Percentiles rank a stretch among this genome's conserved stretches.
phyloP scores from a whole-genome alignment of 2,797 vertebrate species.

The Mionectes olivaceus region DNA sequence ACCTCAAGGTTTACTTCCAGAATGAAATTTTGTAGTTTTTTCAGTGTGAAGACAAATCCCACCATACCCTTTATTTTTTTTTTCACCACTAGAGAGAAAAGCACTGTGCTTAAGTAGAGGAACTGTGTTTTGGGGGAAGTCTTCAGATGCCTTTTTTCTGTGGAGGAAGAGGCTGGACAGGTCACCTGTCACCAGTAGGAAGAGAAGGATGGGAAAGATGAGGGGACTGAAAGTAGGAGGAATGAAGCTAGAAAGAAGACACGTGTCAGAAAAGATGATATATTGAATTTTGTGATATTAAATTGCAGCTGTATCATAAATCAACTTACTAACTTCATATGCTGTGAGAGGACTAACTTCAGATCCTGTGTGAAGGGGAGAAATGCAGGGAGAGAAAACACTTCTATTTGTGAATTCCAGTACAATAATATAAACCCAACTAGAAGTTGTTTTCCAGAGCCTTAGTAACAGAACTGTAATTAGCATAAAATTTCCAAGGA shows the following conservation, averaged over 20 bases:
- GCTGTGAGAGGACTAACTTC: neutral
- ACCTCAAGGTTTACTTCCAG: neutral
- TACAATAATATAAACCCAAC: neutral
- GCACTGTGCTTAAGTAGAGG: neutral
- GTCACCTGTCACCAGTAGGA: neutral
- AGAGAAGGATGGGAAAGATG: neutral
- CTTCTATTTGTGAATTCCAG: neutral
- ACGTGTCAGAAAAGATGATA: neutral
- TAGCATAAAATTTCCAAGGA: constrained; percentile 28
- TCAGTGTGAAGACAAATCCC: neutral
- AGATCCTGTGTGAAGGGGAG: neutral
- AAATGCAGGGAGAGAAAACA: neutral
- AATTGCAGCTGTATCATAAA: neutral
- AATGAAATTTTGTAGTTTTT: neutral
- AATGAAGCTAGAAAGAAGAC: neutral
- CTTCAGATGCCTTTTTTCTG: neutral
- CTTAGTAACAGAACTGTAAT: constrained; percentile 12
- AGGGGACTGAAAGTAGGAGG: neutral
- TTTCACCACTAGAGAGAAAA: neutral
- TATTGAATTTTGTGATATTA: neutral
- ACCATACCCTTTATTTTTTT: neutral
- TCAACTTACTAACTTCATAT: neutral
- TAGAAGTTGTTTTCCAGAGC: constrained; percentile 13
- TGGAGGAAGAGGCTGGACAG: neutral
- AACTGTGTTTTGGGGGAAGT: neutral